Evolutionary conservation across 1,140 invertebrate genomes (phyloP).

Genomic region (Papilio aristodemus): DNA sequence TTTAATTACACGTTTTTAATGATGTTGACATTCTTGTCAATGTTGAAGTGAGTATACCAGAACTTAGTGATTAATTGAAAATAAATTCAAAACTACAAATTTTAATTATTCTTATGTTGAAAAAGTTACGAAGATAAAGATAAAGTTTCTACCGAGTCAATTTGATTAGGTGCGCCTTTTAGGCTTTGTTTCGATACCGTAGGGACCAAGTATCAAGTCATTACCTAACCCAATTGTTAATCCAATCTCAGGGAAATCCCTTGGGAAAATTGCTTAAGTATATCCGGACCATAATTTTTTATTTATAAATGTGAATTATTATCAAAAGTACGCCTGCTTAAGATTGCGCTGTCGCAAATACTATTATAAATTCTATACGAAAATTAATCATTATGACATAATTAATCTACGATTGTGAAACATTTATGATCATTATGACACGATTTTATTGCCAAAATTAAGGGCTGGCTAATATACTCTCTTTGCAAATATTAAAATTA

Average conservation of each 20-base stretch:
- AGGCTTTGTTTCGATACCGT: constrained; percentile 15
- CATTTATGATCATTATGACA: no score
- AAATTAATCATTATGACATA: no score
- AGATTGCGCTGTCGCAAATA: no score
- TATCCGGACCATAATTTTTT: not conserved
- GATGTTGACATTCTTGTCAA: not conserved
- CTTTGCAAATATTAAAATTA: no score
- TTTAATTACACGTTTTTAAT: not conserved
- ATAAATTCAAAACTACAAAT: not conserved
- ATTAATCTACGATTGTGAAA: no score
- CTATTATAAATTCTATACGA: no score
- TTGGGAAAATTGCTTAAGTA: not conserved
- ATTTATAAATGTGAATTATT: not conserved
- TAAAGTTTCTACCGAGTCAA: not conserved
- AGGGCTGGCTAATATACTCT: no score
- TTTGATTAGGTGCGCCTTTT: not conserved
- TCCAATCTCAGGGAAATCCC: constrained; percentile 1
- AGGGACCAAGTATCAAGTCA: not conserved
- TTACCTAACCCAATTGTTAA: constrained; percentile 12
- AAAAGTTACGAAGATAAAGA: not conserved
- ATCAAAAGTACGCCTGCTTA: no score
- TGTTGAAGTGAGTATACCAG: not conserved
- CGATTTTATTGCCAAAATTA: no score
- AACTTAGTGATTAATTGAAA: not conserved
- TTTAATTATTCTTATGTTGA: constrained; percentile 7